Evolutionary conservation across 2,888 invertebrate genomes (phyloP).

Genomic region (Malthinus flaveolus): DNA sequence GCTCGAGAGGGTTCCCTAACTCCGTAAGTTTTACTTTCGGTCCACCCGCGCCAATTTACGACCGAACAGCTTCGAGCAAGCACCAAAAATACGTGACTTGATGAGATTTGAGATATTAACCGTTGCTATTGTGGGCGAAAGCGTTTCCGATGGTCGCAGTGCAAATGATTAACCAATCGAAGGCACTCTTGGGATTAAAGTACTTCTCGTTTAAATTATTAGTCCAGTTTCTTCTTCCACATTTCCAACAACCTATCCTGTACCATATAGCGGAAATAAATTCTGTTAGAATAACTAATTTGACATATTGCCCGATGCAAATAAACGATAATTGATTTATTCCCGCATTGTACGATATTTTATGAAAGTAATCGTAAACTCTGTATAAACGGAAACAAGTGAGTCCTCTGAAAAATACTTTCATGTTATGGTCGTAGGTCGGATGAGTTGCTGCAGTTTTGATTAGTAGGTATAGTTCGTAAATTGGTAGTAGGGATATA

Average conservation of each 20-base stretch:
- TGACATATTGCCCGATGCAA: conserved; percentile 16
- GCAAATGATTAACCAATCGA: conserved; percentile 24
- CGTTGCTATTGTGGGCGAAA: conserved; percentile 21
- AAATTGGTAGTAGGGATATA: conserved; percentile 27
- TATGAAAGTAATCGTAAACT: conserved; percentile 17
- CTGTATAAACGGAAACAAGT: conserved; percentile 12
- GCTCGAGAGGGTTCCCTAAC: no score
- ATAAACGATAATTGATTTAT: conserved; percentile 18
- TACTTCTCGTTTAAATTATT: conserved; percentile 4
- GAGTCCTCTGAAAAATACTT: conserved; percentile 2
- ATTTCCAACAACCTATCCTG: conserved; percentile 12
- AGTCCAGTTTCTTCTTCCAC: conserved; percentile 23
- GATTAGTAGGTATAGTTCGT: conserved; percentile 24
- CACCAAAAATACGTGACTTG: no score
- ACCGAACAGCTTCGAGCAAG: no score
- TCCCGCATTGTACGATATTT: conserved; percentile 15
- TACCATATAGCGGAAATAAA: conserved; percentile 27
- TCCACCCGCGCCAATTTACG: no score
- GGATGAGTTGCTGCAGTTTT: conserved; percentile 16
- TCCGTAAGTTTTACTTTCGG: no score
- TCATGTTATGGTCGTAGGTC: conserved; percentile 4
- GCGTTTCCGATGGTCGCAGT: conserved; percentile 12
- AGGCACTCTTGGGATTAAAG: conserved; percentile 11
- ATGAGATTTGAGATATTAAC: conserved; percentile 1
- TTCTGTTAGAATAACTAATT: conserved; percentile 21